Conservation (phyloP, 2,888 invertebrate genomes). For the Lydus trimaculatus region DNA sequence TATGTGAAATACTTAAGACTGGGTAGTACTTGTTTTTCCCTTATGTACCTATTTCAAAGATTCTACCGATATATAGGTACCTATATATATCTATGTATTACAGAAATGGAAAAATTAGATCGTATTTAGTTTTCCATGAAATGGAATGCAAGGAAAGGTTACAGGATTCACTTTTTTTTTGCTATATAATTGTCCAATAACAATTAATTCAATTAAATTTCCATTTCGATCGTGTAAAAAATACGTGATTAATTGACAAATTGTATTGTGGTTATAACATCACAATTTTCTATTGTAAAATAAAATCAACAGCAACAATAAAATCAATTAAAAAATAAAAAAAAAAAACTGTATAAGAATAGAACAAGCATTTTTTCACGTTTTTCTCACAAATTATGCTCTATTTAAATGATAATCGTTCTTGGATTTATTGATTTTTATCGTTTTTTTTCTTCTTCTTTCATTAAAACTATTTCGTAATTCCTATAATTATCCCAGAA, state of each 20-base stretch:
- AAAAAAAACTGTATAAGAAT: not conserved
- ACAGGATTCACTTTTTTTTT: slow-evolving; percentile 30
- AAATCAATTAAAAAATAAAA: not conserved
- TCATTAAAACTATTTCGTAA: too few species aligned
- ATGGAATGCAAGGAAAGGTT: slow-evolving; percentile 37
- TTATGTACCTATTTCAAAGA: too few species aligned
- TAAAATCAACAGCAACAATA: not conserved
- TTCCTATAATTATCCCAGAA: too few species aligned
- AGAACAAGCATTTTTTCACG: not conserved
- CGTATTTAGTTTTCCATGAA: slow-evolving; percentile 29
- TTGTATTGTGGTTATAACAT: slow-evolving; percentile 8
- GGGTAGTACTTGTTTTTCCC: too few species aligned
- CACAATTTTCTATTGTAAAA: not conserved
- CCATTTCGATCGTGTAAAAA: slow-evolving; percentile 16
- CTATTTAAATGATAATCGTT: not conserved
- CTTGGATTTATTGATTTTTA: not conserved
- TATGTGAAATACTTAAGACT: too few species aligned
- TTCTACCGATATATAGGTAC: too few species aligned
- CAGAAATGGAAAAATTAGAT: slow-evolving; percentile 12
- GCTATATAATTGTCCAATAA: slow-evolving; percentile 29
- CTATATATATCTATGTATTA: too few species aligned
- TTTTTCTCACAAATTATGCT: not conserved
- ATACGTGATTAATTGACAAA: slow-evolving; percentile 26
- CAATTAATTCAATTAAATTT: slow-evolving; percentile 23
- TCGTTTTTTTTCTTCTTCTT: too few species aligned